Evolutionary conservation across 2,797 vertebrate species (phyloP).

Genomic region (Enteromius treurensis): DNA sequence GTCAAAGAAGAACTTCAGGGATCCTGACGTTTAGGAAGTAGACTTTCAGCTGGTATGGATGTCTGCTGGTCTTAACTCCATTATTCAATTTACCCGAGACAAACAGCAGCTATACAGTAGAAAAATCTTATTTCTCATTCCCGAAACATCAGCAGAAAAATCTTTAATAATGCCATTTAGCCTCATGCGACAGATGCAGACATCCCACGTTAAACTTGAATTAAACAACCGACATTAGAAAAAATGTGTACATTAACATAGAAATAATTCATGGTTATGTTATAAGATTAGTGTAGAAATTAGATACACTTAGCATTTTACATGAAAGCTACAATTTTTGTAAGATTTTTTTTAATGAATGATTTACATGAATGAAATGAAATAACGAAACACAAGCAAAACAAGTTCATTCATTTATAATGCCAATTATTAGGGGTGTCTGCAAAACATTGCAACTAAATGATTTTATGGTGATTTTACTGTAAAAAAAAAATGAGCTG

Average conservation of each 20-base stretch:
- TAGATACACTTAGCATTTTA: not conserved
- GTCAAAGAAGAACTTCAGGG: conserved; percentile 29
- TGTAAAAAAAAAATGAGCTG: not conserved
- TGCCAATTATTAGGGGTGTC: not conserved
- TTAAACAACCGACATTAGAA: not conserved
- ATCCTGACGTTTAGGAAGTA: not conserved
- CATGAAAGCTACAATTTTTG: not conserved
- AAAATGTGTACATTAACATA: not conserved
- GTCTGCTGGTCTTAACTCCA: not conserved
- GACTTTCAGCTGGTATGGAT: not conserved
- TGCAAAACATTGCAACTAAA: not conserved
- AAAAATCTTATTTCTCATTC: not conserved
- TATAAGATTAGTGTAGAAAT: not conserved
- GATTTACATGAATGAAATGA: not conserved
- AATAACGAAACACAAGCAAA: not conserved
- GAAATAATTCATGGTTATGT: not conserved
- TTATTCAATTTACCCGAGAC: not conserved
- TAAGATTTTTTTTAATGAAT: not conserved
- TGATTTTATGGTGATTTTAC: not conserved
- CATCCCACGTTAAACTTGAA: not conserved
- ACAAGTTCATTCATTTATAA: not conserved
- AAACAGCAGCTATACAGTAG: not conserved
- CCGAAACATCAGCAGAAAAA: not conserved
- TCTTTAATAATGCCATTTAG: not conserved
- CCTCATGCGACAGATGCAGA: not conserved